Evolutionary conservation across 2,797 vertebrate genomes (phyloP), one percentile per base, ranked within the genome.

Genomic region (Emys orbicularis): DNA sequence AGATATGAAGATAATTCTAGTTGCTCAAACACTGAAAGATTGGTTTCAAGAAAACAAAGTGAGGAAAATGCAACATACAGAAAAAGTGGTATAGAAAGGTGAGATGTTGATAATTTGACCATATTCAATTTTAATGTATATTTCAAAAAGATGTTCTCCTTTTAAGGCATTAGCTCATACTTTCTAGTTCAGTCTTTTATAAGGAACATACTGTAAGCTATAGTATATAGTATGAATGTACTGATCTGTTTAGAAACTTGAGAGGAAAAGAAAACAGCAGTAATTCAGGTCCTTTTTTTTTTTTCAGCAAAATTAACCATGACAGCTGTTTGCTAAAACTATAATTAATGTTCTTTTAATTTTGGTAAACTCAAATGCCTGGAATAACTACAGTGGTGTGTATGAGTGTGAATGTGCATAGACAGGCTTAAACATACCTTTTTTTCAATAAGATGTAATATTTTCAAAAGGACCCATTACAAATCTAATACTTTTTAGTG

Each of bases 291-390:
- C 31, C 12, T 79, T 88, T 18, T 41, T 44, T 77, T 12, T 81
- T 77, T 12, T 81, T 18, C 11, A 76, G 79, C 18, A 83, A 92
- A 91, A 79, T 25, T 41, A 74, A 1, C 12, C 7, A 0, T 79
- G 27, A 68, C 54, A 83, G 4, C 19, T 25, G 44, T 85, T 47
- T 53, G 6, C 31, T 90, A 27, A 93, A 86, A 3, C 27, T 68
- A 19, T 15, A 54, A n/a, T 65, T 84, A 77, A 81, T 83, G 37
- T 86, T 11, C 3, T 91, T 93, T 93, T 47, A 89, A 57, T 93
- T 93, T 85, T 6, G 12, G 4, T 87, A 79, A 81, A 3, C 21
- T 87, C 83, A 52, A 84, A 54, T 79, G 12, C 25, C 15, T 59
- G 13, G 79, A 81, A 1, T 88, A 2, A 54, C 89, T 76, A 41